Conservation (phyloP, 2,888 invertebrate species). For the Campopleginae sp. region DNA sequence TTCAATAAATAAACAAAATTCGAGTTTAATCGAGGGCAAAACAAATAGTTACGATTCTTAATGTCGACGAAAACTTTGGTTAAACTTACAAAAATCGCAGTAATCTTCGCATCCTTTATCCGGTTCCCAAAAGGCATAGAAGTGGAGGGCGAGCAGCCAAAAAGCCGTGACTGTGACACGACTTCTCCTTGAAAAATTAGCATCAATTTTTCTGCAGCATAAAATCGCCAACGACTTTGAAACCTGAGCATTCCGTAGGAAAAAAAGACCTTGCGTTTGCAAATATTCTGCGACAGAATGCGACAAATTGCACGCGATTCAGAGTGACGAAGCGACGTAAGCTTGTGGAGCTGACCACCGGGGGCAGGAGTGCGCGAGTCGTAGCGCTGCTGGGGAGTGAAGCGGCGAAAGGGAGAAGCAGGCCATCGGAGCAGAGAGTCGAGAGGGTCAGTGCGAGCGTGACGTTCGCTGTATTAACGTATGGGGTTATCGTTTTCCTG, state of each 20-base stretch:
- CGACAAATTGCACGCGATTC: constrained; percentile 34
- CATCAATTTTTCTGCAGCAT: not conserved
- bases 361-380: constrained; percentile 31
- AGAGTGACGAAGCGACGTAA: constrained; percentile 45
- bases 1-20: not conserved
- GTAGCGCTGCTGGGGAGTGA: constrained; percentile 5
- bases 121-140: not conserved
- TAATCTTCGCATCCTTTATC: not conserved
- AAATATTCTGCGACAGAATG: constrained; percentile 11
- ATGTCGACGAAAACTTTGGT: not conserved
- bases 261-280: not conserved
- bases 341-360: constrained; percentile 3
- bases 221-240: not conserved
- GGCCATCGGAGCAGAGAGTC: not conserved
- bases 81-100: not conserved
- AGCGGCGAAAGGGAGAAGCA: not conserved
- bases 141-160: not conserved
- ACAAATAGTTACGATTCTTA: not conserved
- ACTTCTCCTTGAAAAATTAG: not conserved
- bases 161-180: not conserved
- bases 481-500: not conserved
- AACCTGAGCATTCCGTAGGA: not conserved
- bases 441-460: not conserved
- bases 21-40: not conserved
- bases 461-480: constrained; percentile 12